Evolutionary conservation across 2,797 vertebrate genomes (phyloP).

Genomic region (Myioborus melanocephalus): DNA sequence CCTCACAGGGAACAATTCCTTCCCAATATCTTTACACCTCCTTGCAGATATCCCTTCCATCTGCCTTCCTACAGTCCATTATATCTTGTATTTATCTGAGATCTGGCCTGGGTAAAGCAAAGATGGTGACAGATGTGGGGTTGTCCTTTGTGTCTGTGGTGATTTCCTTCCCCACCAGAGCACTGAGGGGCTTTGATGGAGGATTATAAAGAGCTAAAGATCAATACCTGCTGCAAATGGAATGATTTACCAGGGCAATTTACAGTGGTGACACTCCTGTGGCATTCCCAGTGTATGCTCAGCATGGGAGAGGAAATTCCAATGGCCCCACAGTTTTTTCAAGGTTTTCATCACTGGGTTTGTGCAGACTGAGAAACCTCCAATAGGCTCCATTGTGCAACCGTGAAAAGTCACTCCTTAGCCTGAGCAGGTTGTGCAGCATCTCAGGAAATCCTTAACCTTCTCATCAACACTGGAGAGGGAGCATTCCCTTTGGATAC

Average conservation of each 20-base stretch:
- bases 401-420: neutral
- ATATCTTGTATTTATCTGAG: neutral
- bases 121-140: accelerated
- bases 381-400: neutral
- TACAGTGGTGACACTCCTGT: neutral
- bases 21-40: neutral
- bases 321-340: neutral
- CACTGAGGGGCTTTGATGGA: neutral
- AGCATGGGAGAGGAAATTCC: neutral
- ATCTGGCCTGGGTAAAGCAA: neutral
- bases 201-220: neutral
- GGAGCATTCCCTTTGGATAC: neutral
- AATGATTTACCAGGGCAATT: neutral
- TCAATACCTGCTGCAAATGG: neutral
- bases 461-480: neutral
- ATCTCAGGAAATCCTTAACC: neutral
- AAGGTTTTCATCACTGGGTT: neutral
- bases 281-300: neutral
- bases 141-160: neutral
- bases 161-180: neutral
- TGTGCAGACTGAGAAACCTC: neutral
- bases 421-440: neutral
- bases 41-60: neutral
- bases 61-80: neutral
- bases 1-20: neutral